A percentile compares a stretch with the other conserved stretches of the same genome.
These are phyloP conservation scores for Protonibea diacanthus DNA, from an alignment of 2,797 vertebrate species.

Conservation along the genomic window DNA sequence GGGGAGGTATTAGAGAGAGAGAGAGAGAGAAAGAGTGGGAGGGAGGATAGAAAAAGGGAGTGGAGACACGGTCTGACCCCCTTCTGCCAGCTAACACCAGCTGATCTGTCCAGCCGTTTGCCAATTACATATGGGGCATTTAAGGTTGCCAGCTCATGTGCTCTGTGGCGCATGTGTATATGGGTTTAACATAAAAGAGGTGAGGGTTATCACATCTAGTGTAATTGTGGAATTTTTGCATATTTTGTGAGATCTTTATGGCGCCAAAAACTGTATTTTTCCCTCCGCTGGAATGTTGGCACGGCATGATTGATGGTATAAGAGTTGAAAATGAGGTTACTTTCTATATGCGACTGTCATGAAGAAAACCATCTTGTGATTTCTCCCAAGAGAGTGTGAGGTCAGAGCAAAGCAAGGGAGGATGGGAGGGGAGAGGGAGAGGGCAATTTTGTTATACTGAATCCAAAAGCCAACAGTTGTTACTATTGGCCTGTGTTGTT, in stretches of 20 bases:
- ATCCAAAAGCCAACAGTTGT: conserved; percentile 97
- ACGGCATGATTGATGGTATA: conserved; percentile 30
- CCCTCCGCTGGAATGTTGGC: conserved; percentile 22
- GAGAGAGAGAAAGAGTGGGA: conserved; percentile 58
- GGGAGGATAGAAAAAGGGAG: conserved; percentile 66
- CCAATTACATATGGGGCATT: conserved; percentile 75
- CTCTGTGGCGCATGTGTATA: conserved; percentile 40
- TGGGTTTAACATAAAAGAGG: conserved; percentile 46
- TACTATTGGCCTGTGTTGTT: conserved; percentile 97
- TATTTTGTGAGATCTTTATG: conserved; percentile 39
- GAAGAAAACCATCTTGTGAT: conserved; percentile 71
- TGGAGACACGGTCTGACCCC: conserved; percentile 79
- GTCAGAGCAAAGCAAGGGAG: conserved; percentile 65
- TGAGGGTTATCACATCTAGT: conserved; percentile 37
- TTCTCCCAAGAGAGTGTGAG: conserved; percentile 87
- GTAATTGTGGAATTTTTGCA: conserved; percentile 35
- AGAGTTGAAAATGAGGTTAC: conserved; percentile 56
- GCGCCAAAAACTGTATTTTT: conserved; percentile 2
- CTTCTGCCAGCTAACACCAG: conserved; percentile 77
- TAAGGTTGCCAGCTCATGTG: conserved; percentile 71
- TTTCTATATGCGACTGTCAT: conserved; percentile 51
- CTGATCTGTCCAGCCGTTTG: conserved; percentile 76
- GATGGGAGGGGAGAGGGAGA: conserved; percentile 74
- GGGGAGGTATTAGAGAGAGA: conserved; percentile 61
- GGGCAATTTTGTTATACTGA: conserved; percentile 96